A percentile compares a stretch with the other conserved stretches of the same genome.
phyloP scores from a whole-genome alignment of 1,140 invertebrate genomes.

The Belonocnema kinseyi region DNA sequence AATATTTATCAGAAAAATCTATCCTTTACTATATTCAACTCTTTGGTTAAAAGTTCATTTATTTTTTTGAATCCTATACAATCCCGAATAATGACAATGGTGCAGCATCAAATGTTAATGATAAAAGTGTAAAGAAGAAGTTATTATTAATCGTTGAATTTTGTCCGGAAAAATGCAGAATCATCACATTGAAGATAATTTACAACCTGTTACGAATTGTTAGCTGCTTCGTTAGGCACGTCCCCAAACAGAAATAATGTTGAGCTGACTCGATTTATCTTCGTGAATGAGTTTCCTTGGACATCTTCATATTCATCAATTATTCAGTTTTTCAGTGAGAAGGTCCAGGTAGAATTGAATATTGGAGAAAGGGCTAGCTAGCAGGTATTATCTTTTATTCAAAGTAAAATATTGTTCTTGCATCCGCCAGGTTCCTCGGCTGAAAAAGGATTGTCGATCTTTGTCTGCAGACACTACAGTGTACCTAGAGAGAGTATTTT shows the following conservation, averaged over 20 bases:
- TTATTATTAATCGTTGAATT: not conserved
- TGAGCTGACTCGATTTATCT: not conserved
- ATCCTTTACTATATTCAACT: no score
- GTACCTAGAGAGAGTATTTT: conserved; percentile 55
- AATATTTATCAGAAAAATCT: no score
- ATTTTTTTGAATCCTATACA: no score
- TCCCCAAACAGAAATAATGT: not conserved
- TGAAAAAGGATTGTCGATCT: conserved; percentile 53
- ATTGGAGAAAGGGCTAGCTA: conserved; percentile 40
- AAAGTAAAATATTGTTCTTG: conserved; percentile 72
- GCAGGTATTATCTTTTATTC: conserved; percentile 66
- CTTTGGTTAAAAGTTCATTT: no score
- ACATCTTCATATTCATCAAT: not conserved
- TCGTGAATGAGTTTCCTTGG: conserved; percentile 1
- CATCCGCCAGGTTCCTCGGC: conserved; percentile 51
- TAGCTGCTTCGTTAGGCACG: conserved; percentile 19
- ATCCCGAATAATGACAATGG: no score
- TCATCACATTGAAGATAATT: not conserved
- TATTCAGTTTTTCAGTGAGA: not conserved
- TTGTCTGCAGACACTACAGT: conserved; percentile 45
- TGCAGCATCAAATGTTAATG: no score
- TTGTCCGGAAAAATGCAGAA: not conserved
- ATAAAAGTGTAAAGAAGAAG: no score
- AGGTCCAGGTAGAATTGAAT: not conserved
- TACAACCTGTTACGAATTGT: conserved; percentile 18